A percentile compares a stretch with the other conserved stretches of the same genome.
Evolutionary conservation across 2,113 vertebrate genomes (phyloP).

Genomic region (Psittacara wagleri): DNA sequence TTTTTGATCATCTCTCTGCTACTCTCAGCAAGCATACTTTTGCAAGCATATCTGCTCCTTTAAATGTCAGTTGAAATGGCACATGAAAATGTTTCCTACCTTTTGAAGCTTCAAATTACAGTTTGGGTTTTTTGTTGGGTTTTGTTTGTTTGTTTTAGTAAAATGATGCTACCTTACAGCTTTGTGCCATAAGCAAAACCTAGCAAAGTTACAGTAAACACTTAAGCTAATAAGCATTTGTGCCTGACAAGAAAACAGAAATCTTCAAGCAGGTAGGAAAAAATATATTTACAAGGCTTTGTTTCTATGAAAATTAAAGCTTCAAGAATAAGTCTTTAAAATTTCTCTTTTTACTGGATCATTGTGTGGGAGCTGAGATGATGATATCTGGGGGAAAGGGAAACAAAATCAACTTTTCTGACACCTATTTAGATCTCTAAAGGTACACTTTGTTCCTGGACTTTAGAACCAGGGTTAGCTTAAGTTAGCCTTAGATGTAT

Average conservation of each 20-base stretch:
- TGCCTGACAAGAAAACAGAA: not conserved
- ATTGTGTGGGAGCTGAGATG: not conserved
- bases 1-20: not conserved
- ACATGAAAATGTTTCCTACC: not conserved
- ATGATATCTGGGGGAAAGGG: not conserved
- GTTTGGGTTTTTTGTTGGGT: not conserved
- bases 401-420: not conserved
- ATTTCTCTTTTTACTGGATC: not conserved
- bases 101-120: not conserved
- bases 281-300: not conserved
- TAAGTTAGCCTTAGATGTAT: not conserved
- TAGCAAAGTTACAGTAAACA: not conserved
- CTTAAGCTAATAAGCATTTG: not conserved
- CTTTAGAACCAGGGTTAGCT: not conserved
- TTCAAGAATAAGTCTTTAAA: not conserved
- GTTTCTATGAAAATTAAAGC: not conserved
- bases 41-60: not conserved
- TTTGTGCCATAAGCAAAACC: not conserved
- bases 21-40: not conserved
- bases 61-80: not conserved
- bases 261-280: not conserved
- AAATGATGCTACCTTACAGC: not conserved
- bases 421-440: not conserved
- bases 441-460: not conserved
- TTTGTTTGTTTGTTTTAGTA: not conserved